phyloP scores from a whole-genome alignment of 2,888 invertebrate species.

The Andricus quercusramuli region DNA sequence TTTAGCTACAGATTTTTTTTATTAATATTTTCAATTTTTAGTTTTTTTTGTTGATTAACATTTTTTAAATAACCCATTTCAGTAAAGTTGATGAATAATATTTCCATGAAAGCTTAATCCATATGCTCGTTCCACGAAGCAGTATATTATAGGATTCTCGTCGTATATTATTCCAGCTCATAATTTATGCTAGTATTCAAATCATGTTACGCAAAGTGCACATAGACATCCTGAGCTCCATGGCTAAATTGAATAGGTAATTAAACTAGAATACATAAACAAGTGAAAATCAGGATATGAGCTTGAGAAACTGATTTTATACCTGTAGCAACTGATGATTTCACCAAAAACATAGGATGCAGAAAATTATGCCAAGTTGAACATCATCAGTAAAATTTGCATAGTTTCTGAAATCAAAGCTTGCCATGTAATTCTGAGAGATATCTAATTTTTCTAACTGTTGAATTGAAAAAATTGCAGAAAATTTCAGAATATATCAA shows the following conservation, averaged over 20 bases:
- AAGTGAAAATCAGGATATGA: slow-evolving; percentile 7
- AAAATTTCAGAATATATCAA: too few species aligned
- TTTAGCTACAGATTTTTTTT: not conserved
- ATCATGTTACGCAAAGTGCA: slow-evolving; percentile 40
- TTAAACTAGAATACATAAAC: slow-evolving; percentile 37
- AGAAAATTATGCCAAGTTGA: too few species aligned
- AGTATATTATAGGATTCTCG: slow-evolving; percentile 9
- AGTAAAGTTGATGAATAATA: not conserved
- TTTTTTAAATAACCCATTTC: not conserved
- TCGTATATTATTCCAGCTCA: slow-evolving; percentile 37
- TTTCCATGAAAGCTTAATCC: slow-evolving; percentile 31
- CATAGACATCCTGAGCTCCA: slow-evolving; percentile 27
- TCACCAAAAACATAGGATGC: too few species aligned
- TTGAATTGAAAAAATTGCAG: too few species aligned
- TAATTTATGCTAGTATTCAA: slow-evolving; percentile 40
- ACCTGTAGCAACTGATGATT: too few species aligned
- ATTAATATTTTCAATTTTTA: not conserved
- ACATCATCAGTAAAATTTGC: too few species aligned
- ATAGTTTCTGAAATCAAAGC: too few species aligned
- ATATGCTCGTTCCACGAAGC: slow-evolving; percentile 19
- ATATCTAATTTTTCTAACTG: too few species aligned
- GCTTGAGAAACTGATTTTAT: not conserved
- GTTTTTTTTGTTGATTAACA: not conserved
- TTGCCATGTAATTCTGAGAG: too few species aligned
- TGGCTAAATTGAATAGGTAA: slow-evolving; percentile 30